Evolutionary conservation across 1,140 invertebrate species (phyloP).

Genomic region (Doryteuthis pealeii): DNA sequence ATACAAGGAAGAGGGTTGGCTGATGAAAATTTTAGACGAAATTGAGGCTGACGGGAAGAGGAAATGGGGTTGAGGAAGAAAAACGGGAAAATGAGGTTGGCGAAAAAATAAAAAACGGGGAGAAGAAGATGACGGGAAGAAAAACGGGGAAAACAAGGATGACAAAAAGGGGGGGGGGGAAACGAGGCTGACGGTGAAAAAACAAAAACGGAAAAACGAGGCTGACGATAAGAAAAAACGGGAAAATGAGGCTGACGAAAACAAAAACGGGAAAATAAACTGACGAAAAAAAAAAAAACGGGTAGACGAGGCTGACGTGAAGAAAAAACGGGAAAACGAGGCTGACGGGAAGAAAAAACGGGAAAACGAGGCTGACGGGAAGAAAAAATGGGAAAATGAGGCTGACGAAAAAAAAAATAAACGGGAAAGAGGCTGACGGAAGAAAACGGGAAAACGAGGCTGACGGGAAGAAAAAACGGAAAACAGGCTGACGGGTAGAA

Average conservation of each 20-base stretch:
- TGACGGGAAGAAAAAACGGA: too few species aligned
- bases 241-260: background rate
- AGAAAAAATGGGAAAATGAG: too few species aligned
- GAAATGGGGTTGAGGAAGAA: background rate
- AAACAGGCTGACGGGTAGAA: too few species aligned
- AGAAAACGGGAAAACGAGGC: too few species aligned
- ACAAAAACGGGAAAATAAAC: conserved; percentile 10
- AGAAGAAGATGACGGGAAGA: background rate
- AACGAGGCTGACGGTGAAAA: conserved; percentile 11
- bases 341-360: background rate
- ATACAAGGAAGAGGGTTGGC: too few species aligned
- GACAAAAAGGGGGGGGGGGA: too few species aligned
- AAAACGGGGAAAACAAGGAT: conserved; percentile 16
- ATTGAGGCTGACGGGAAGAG: background rate
- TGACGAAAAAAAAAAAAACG: too few species aligned
- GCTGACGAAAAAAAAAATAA: too few species aligned
- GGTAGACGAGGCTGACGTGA: conserved; percentile 12
- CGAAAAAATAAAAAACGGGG: background rate
- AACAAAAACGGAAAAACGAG: too few species aligned
- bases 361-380: too few species aligned
- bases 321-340: conserved; percentile 17
- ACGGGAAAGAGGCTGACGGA: too few species aligned
- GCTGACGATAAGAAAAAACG: conserved; percentile 15
- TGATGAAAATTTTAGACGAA: too few species aligned
- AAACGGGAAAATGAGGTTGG: background rate